phyloP scores from a whole-genome alignment of 2,113 vertebrate genomes.

The Anoura caudifer region DNA sequence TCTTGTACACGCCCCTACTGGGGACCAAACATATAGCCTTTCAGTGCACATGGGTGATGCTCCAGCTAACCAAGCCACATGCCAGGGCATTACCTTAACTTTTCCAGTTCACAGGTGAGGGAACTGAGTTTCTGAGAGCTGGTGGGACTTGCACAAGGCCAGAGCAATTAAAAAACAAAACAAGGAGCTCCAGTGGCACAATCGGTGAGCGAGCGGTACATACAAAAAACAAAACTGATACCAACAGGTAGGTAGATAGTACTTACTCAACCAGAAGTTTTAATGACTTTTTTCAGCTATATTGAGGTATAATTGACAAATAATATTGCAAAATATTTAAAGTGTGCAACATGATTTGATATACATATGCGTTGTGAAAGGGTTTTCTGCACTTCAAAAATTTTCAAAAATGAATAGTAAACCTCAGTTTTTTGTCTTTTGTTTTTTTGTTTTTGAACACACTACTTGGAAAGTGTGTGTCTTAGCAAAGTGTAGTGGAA shows the following conservation, averaged over 20 bases:
- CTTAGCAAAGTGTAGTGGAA: background rate
- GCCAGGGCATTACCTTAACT: background rate
- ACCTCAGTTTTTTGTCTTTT: background rate
- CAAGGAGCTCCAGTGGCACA: no score
- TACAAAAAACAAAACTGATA: background rate
- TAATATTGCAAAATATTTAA: background rate
- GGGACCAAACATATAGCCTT: no score
- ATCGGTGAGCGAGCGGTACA: no score
- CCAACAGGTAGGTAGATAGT: background rate
- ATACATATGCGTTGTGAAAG: background rate
- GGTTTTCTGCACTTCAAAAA: background rate
- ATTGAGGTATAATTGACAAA: background rate
- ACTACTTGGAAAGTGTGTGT: background rate
- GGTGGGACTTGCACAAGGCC: background rate
- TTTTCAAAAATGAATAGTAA: background rate
- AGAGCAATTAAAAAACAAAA: background rate
- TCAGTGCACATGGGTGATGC: no score
- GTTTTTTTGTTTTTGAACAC: background rate
- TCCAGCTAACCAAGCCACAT: no score
- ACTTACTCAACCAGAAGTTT: background rate
- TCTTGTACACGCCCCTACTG: no score
- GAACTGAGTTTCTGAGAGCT: background rate
- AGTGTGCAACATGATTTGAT: background rate
- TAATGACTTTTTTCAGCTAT: background rate
- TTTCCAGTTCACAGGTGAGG: background rate